phyloP scores from a whole-genome alignment of 2,113 vertebrate species.

The Neolamprologus sp. region DNA sequence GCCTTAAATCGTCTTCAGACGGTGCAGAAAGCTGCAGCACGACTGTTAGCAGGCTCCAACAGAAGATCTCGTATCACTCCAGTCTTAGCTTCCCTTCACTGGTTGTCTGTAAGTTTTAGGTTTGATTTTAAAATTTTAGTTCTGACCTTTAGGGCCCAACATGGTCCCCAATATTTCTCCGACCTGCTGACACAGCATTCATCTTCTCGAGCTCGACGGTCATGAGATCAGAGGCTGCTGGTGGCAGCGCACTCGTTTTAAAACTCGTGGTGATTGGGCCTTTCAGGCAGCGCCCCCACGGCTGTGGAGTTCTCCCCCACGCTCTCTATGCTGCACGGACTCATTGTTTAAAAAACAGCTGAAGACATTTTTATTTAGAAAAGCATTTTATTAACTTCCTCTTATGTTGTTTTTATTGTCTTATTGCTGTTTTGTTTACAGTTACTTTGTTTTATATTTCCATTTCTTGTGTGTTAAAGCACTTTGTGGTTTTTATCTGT shows the following conservation, averaged over 20 bases:
- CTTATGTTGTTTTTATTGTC: neutral
- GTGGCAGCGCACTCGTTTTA: neutral
- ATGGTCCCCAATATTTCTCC: fast-evolving
- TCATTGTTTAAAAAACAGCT: neutral
- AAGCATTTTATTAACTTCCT: neutral
- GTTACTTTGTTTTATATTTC: fast-evolving
- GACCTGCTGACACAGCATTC: neutral
- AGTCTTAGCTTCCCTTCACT: neutral
- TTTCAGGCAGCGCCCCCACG: neutral
- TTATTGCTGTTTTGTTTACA: neutral
- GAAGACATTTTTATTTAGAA: neutral
- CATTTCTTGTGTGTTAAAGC: neutral
- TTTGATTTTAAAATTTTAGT: neutral
- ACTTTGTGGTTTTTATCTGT: neutral
- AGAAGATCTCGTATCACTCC: neutral
- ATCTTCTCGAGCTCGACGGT: neutral
- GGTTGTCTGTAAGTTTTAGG: neutral
- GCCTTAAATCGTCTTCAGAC: neutral
- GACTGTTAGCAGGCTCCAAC: neutral
- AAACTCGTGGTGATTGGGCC: no score
- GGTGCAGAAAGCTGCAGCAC: neutral
- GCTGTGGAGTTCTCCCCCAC: neutral
- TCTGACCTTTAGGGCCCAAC: neutral
- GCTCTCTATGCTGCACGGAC: neutral
- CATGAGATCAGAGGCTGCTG: neutral